Base-by-base conservation (phyloP, 2,888 invertebrate species). In the Notocelia uddmanniana region DNA sequence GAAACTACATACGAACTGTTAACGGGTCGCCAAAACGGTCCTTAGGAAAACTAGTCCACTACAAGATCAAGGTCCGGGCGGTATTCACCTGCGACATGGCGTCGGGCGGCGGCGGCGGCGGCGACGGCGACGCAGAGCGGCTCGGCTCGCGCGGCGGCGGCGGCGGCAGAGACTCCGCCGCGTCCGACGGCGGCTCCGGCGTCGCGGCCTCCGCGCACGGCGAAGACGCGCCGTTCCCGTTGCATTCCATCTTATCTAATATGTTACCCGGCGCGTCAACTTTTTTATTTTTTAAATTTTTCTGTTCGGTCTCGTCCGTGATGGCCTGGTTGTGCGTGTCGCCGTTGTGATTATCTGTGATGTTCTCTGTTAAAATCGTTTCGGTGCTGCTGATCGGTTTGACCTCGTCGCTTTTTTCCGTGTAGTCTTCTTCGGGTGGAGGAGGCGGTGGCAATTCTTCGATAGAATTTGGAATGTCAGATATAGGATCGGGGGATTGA, bases 21-120 rank as follows among this genome's bases (percentile, higher is more conserved):
- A 88, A 88, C 85, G 81, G 87, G 87, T 76, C 78, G 77, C 83
- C 82, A 84, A 86, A 85, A 85, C 82, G 82, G 79, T 85, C 85
- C 81, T 81, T 85, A 87, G 76, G 85, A 85, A 88, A 82, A 84
- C 90, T 90, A 91, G 85, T 88, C 91, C 87, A 90, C 92, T 92
- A 92, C 92, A 83, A 88, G 86, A 86, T 86, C 88, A 86, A 89
- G 87, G 82, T 83, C 88, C 87, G 85, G 74, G 76, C 86, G 83
- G 87, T 92, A 92, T 85, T 92, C 92, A 93, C 93, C 93, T 93
- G 93, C 76, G 31, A 48, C 15, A 83, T 82, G 76, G 80, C 74
- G 76, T 74, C 73, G 55, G 74, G 73, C 70, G 64, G 76, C 69
- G 70, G 67, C 74, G 54, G 69, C 60, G 58, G 72, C 69, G 68